These are phyloP conservation scores for Coracias cyanogaster DNA, from an alignment of 2,797 vertebrate genomes.

Conservation along the genomic window DNA sequence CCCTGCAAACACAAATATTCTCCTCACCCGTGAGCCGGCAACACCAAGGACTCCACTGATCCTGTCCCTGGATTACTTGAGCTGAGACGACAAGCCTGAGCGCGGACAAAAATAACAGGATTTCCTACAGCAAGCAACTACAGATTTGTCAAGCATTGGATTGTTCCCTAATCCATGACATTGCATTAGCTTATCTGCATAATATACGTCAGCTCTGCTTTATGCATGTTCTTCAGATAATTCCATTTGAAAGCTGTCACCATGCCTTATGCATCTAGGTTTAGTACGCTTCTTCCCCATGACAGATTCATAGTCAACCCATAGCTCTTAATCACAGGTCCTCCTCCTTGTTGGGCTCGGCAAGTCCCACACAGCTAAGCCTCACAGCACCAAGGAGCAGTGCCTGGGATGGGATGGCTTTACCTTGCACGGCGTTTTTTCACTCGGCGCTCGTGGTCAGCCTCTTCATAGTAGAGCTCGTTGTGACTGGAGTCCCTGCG, in stretches of 20 bases:
- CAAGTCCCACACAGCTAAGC: accelerated
- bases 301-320: not conserved
- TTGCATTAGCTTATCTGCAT: not conserved
- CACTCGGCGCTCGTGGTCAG: constrained; percentile 92
- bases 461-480: constrained; percentile 96
- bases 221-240: not conserved
- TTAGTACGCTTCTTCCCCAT: not conserved
- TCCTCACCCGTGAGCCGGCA: not conserved
- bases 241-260: not conserved
- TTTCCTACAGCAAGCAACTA: constrained; percentile 20
- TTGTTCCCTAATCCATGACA: not conserved
- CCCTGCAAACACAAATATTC: not conserved
- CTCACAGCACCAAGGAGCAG: accelerated
- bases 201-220: not conserved
- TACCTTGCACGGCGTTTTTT: constrained; percentile 93
- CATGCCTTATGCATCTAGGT: not conserved
- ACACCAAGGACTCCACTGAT: not conserved
- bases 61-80: not conserved
- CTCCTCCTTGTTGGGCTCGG: accelerated
- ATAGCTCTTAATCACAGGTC: accelerated
- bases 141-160: not conserved
- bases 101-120: not conserved
- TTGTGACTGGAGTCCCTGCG: constrained; percentile 93
- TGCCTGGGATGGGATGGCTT: accelerated
- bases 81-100: not conserved